phyloP scores from a whole-genome alignment of 2,797 vertebrate genomes.

The Scomberomorus guttatus region DNA sequence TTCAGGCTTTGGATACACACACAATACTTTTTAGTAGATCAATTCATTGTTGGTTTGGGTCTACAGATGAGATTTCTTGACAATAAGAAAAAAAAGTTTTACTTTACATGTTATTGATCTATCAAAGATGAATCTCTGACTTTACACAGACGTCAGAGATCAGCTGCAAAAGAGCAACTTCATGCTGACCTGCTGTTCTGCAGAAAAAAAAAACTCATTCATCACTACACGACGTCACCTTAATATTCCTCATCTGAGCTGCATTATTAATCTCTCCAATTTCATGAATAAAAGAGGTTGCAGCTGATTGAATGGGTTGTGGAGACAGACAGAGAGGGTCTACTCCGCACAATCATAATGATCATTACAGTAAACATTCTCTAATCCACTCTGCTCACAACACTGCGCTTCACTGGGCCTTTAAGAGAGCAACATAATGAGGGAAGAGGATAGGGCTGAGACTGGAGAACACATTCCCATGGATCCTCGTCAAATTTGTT shows the following conservation, averaged over 20 bases:
- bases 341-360: constrained; percentile 29
- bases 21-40: too few species aligned
- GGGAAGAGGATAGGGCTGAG: not conserved
- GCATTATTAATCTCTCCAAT: constrained; percentile 3
- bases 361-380: constrained; percentile 37
- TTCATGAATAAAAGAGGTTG: constrained; percentile 11
- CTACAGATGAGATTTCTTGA: too few species aligned
- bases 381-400: constrained; percentile 37
- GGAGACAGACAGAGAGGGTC: constrained; percentile 11
- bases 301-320: constrained; percentile 24
- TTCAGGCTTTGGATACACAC: too few species aligned
- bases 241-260: not conserved
- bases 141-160: not conserved
- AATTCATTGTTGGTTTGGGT: too few species aligned
- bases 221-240: too few species aligned
- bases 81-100: too few species aligned
- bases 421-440: constrained; percentile 40
- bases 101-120: not conserved
- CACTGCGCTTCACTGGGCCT: constrained; percentile 28
- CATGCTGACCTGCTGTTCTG: not conserved
- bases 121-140: not conserved
- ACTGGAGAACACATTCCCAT: not conserved
- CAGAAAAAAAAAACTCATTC: not conserved
- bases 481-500: constrained; percentile 38
- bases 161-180: not conserved